Evolutionary conservation across 2,888 invertebrate species (phyloP).

Genomic region (Allygus modestus): DNA sequence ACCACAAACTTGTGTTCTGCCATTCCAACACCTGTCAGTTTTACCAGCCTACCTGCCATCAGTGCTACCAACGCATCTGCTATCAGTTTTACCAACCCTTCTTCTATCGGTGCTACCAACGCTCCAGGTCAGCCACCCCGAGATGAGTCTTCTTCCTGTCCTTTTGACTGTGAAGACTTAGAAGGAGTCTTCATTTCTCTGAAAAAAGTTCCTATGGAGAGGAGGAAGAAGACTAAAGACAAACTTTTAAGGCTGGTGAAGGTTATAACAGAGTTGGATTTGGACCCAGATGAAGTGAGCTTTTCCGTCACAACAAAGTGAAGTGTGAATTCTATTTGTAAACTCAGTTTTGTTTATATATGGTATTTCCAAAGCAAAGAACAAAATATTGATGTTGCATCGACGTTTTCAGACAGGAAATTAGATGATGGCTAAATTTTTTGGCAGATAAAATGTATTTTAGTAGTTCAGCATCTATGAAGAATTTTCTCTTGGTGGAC

Average conservation of each 20-base stretch:
- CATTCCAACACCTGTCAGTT: neutral
- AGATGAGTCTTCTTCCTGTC: neutral
- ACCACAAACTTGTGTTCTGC: neutral
- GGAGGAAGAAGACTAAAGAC: neutral
- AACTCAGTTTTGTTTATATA: no score
- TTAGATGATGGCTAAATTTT: no score
- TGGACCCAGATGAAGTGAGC: constrained; percentile 1
- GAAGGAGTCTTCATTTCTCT: constrained; percentile 6
- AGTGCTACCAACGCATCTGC: neutral
- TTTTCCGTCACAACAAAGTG: neutral
- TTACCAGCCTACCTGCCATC: neutral
- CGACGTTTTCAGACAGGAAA: no score
- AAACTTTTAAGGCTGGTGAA: neutral
- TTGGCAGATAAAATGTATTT: no score
- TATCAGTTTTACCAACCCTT: neutral
- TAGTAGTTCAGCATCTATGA: no score
- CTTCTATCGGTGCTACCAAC: neutral
- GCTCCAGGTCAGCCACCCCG: neutral
- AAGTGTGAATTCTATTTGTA: neutral
- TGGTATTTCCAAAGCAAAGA: no score
- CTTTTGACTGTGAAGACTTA: neutral
- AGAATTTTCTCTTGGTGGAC: no score
- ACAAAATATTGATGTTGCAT: no score
- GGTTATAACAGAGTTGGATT: neutral
- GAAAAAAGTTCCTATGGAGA: neutral